A percentile compares a stretch with the other conserved stretches of the same genome.
phyloP scores from a whole-genome alignment of 2,888 invertebrate genomes.

The Pammene fasciana region DNA sequence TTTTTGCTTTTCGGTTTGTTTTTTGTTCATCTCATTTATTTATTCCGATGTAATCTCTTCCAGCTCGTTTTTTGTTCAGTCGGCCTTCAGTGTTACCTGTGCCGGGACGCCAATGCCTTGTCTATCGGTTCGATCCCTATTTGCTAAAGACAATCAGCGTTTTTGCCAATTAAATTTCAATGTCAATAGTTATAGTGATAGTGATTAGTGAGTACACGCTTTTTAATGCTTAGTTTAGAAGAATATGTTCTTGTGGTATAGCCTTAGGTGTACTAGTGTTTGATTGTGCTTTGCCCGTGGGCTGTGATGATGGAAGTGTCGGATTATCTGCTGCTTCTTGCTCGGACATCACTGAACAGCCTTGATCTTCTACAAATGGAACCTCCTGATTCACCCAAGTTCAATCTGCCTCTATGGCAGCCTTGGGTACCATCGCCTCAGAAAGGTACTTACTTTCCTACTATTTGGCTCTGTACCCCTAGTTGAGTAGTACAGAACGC shows the following conservation, averaged over 20 bases:
- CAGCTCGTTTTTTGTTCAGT: conserved; percentile 83
- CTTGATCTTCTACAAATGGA: conserved; percentile 73
- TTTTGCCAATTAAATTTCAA: conserved; percentile 24
- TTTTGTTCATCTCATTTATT: conserved; percentile 84
- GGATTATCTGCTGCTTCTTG: conserved; percentile 72
- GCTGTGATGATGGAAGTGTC: conserved; percentile 79
- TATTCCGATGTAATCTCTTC: conserved; percentile 84
- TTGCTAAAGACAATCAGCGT: conserved; percentile 49
- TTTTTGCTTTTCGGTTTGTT: conserved; percentile 79
- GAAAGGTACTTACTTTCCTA: conserved; percentile 61
- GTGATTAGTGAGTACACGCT: conserved; percentile 27
- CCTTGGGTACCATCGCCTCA: conserved; percentile 75
- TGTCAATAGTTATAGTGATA: conserved; percentile 29
- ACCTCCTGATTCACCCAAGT: conserved; percentile 80
- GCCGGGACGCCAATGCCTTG: conserved; percentile 74
- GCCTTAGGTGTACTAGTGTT: conserved; percentile 46
- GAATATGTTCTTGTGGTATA: conserved; percentile 40
- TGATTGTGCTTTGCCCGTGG: conserved; percentile 51
- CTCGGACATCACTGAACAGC: conserved; percentile 69
- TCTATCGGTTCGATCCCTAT: conserved; percentile 57
- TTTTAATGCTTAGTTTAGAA: conserved; percentile 48
- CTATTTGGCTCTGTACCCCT: not conserved
- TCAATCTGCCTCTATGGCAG: conserved; percentile 79
- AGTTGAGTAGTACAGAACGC: not conserved
- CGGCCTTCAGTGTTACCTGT: conserved; percentile 83